A percentile compares a stretch with the other conserved stretches of the same genome.
phyloP scores from a whole-genome alignment of 2,113 vertebrate species.

The Syngnathus typhle region DNA sequence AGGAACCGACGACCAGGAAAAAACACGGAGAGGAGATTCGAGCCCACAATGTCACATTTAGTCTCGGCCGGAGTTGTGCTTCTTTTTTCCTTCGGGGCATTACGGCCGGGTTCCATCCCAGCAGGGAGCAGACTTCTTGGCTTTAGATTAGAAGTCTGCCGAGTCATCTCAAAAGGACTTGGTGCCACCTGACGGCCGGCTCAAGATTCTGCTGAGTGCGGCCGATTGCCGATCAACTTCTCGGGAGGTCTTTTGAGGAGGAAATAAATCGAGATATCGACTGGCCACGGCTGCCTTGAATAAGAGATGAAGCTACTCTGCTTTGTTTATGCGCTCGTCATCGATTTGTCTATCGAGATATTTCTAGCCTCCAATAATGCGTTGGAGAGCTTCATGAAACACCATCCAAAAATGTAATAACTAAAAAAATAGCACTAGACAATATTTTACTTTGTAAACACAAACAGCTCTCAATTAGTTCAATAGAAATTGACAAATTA shows the following conservation, averaged over 20 bases:
- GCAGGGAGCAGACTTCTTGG: constrained; percentile 11
- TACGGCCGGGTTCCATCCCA: constrained; percentile 22
- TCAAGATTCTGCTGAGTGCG: neutral
- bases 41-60: too few species aligned
- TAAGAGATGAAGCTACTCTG: too few species aligned
- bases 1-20: neutral
- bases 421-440: too few species aligned
- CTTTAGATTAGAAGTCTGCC: constrained; percentile 26
- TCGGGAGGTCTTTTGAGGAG: neutral
- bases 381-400: too few species aligned
- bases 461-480: too few species aligned
- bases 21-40: neutral
- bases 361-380: neutral
- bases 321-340: neutral
- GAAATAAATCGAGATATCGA: neutral
- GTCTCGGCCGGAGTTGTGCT: too few species aligned
- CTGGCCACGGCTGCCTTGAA: too few species aligned
- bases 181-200: neutral
- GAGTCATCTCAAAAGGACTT: constrained; percentile 26
- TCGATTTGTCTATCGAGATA: neutral
- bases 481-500: too few species aligned
- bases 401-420: too few species aligned
- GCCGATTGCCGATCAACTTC: neutral
- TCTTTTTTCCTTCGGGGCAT: constrained; percentile 21
- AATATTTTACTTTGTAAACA: too few species aligned